These are phyloP conservation scores for Habroteleia sp. DNA, from an alignment of 2,888 invertebrate genomes.

Conservation along the genomic window DNA sequence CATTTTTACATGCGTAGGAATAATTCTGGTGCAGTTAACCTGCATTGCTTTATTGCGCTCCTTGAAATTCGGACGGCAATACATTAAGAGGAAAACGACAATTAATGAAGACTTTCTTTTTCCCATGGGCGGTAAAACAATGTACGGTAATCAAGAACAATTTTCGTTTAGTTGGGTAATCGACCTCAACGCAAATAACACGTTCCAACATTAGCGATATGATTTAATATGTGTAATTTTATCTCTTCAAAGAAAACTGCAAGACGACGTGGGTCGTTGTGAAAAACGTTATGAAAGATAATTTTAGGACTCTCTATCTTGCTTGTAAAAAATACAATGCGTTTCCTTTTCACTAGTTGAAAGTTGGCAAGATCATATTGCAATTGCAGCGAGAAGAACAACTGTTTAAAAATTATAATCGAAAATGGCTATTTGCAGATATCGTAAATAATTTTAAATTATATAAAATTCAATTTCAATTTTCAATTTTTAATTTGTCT, in stretches of 20 bases:
- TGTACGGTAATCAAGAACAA: slow-evolving; percentile 8
- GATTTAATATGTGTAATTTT: slow-evolving; percentile 40
- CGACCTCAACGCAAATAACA: slow-evolving; percentile 28
- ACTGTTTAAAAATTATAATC: too few species aligned
- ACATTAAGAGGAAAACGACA: slow-evolving; percentile 7
- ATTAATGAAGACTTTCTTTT: slow-evolving; percentile 3
- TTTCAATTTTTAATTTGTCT: too few species aligned
- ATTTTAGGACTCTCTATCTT: slow-evolving; percentile 35
- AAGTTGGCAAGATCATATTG: too few species aligned
- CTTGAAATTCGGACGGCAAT: too few species aligned
- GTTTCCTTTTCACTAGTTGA: neutral
- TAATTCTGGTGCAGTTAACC: too few species aligned
- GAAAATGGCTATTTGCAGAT: too few species aligned
- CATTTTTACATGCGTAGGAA: too few species aligned
- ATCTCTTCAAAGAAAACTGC: slow-evolving; percentile 13
- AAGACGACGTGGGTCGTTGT: slow-evolving; percentile 15
- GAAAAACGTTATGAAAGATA: slow-evolving; percentile 31
- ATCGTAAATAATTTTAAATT: too few species aligned
- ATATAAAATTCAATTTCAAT: too few species aligned
- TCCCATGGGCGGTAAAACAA: slow-evolving; percentile 13
- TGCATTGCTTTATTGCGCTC: too few species aligned
- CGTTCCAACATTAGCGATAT: slow-evolving; percentile 34
- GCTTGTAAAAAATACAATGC: slow-evolving; percentile 13
- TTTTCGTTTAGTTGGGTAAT: slow-evolving; percentile 36
- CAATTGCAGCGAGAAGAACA: too few species aligned